Conservation (phyloP, 2,888 invertebrate species). For the Axea sp. region DNA sequence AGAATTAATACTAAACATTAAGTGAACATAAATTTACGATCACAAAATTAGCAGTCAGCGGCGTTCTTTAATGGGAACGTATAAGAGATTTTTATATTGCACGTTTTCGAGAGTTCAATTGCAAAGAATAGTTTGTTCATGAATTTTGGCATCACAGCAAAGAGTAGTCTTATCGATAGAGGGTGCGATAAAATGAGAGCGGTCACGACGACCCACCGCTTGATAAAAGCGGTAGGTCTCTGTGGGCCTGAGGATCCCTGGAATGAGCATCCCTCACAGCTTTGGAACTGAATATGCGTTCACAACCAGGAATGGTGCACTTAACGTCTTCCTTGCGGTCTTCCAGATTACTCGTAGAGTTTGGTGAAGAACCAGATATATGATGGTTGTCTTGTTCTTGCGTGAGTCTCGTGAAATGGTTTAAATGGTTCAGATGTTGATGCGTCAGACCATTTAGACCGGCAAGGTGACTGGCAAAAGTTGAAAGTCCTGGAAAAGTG, state of each 20-base stretch:
- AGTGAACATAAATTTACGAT: constrained; percentile 47
- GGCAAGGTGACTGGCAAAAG: constrained; percentile 76
- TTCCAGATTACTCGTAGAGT: constrained; percentile 66
- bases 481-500: constrained; percentile 81
- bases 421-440: constrained; percentile 70
- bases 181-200: constrained; percentile 67
- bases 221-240: constrained; percentile 72
- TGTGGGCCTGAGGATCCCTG: constrained; percentile 76
- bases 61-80: constrained; percentile 40
- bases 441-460: constrained; percentile 78
- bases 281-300: constrained; percentile 88
- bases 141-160: constrained; percentile 76
- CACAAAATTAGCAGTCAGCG: constrained; percentile 53
- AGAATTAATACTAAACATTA: constrained; percentile 40
- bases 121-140: constrained; percentile 54
- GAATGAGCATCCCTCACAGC: constrained; percentile 89
- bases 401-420: constrained; percentile 70
- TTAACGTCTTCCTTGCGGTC: constrained; percentile 83
- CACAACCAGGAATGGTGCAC: constrained; percentile 88
- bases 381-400: constrained; percentile 72
- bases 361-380: constrained; percentile 66
- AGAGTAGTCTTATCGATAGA: constrained; percentile 68
- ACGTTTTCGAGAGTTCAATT: constrained; percentile 58
- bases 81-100: constrained; percentile 57
- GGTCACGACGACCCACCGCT: constrained; percentile 77